Percentiles rank a stretch among this genome's conserved stretches.
phyloP scores from a whole-genome alignment of 2,113 vertebrate genomes.

The Egretta garzetta region DNA sequence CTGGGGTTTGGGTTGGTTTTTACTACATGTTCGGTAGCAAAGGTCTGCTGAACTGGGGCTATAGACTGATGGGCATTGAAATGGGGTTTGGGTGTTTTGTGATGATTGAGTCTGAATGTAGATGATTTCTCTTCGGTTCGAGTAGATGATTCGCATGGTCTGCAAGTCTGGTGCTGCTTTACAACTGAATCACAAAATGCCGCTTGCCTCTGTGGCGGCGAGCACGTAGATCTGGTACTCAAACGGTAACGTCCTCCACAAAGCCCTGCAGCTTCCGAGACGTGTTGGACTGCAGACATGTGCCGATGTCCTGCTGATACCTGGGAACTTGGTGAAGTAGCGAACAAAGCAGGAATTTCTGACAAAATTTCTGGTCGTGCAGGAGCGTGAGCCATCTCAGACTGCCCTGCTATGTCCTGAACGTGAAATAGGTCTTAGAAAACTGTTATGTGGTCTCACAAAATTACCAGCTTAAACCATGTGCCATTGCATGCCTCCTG shows the following conservation, averaged over 20 bases:
- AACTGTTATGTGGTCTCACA: accelerated
- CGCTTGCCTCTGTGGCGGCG: accelerated
- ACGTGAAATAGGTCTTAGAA: background rate
- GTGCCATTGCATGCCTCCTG: accelerated
- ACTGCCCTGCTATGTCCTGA: background rate
- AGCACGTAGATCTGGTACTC: accelerated
- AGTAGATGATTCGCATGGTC: accelerated
- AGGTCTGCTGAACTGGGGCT: background rate
- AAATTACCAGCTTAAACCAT: background rate
- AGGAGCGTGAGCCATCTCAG: background rate
- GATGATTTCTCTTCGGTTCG: no score
- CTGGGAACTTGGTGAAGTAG: background rate
- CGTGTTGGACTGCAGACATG: background rate
- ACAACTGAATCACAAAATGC: background rate
- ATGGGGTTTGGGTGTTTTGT: background rate
- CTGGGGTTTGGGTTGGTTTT: background rate
- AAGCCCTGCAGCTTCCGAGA: background rate
- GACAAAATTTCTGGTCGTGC: background rate
- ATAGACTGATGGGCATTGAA: background rate
- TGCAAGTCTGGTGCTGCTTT: background rate
- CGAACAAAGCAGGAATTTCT: background rate
- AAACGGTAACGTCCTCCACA: background rate
- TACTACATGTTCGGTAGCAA: background rate
- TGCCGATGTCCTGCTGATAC: background rate
- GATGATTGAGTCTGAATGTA: background rate